A percentile compares a stretch with the other conserved stretches of the same genome.
phyloP scores from a whole-genome alignment of 2,888 invertebrate genomes.

The Acleris sparsana region DNA sequence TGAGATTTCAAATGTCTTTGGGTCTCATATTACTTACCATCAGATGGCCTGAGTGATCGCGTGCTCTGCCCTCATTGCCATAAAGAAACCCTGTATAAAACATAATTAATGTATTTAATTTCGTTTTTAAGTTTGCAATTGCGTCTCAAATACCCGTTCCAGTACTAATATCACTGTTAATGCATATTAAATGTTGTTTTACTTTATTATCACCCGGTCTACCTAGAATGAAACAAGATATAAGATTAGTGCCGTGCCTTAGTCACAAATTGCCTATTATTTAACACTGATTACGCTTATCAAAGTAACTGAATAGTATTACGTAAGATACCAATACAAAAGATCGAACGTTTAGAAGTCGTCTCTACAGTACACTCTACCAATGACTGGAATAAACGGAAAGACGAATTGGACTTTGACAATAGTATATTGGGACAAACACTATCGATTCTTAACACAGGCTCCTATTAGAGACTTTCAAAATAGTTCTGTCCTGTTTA shows the following conservation, averaged over 20 bases:
- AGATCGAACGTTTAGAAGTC: neutral
- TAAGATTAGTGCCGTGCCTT: neutral
- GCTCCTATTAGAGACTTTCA: constrained; percentile 1
- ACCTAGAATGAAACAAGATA: neutral
- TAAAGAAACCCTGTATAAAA: too few species aligned
- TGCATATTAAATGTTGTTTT: neutral
- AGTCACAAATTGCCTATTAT: neutral
- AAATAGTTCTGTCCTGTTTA: constrained; percentile 2
- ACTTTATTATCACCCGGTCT: neutral
- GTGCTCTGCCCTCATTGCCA: too few species aligned
- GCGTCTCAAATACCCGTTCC: too few species aligned
- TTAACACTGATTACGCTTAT: neutral
- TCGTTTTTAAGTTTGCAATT: too few species aligned
- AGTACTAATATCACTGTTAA: neutral
- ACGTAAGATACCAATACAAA: neutral
- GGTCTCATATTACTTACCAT: too few species aligned
- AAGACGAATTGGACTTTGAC: constrained; percentile 16
- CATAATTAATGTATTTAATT: too few species aligned
- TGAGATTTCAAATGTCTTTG: too few species aligned
- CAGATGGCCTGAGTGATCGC: too few species aligned
- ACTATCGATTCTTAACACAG: constrained; percentile 1
- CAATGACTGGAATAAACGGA: constrained; percentile 2
- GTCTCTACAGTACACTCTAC: neutral
- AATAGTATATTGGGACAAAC: constrained; percentile 1
- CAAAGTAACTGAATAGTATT: neutral